Conservation (phyloP, 2,113 vertebrate genomes). For the Alouatta palliata region DNA sequence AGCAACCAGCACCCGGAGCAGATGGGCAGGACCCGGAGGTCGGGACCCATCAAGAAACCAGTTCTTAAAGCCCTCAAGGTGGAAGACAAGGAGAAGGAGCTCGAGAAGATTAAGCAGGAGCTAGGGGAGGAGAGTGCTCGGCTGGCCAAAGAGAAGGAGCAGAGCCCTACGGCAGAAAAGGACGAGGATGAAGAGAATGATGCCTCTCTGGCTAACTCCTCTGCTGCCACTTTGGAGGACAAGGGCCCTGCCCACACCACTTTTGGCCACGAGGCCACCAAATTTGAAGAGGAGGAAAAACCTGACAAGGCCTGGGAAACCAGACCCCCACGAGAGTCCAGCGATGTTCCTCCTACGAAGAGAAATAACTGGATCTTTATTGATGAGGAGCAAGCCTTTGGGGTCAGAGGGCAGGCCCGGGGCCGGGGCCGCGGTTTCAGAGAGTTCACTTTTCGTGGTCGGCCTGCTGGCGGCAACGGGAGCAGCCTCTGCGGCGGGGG, state of each 20-base stretch:
- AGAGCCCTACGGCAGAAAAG: slow-evolving; percentile 79
- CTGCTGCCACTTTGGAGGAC: slow-evolving; percentile 80
- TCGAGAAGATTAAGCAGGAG: slow-evolving; percentile 90
- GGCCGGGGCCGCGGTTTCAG: slow-evolving; percentile 92
- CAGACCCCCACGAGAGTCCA: slow-evolving; percentile 86
- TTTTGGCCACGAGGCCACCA: slow-evolving; percentile 81
- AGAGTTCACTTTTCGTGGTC: slow-evolving; percentile 93
- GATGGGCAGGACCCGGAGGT: slow-evolving; percentile 89
- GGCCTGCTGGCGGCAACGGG: slow-evolving; percentile 63
- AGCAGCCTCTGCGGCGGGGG: slow-evolving; percentile 73
- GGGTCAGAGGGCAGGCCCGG: slow-evolving; percentile 90
- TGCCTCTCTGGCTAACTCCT: slow-evolving; percentile 74
- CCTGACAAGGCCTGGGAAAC: slow-evolving; percentile 87
- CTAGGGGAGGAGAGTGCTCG: slow-evolving; percentile 85
- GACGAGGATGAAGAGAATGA: slow-evolving; percentile 86
- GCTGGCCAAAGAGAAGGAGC: slow-evolving; percentile 85
- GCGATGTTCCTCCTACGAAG: slow-evolving; percentile 87
- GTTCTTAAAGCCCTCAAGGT: slow-evolving; percentile 98
- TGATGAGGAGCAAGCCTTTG: slow-evolving; percentile 97
- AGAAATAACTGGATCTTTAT: slow-evolving; percentile 99
- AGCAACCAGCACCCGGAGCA: slow-evolving; percentile 88
- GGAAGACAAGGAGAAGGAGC: slow-evolving; percentile 97
- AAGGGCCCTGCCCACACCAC: slow-evolving; percentile 78
- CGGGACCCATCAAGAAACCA: slow-evolving; percentile 97
- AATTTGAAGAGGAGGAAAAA: slow-evolving; percentile 85